Percentiles rank a stretch among this genome's conserved stretches.
These are phyloP conservation scores for Scatophagus argus DNA, from an alignment of 2,113 vertebrate genomes.

Conservation along the genomic window DNA sequence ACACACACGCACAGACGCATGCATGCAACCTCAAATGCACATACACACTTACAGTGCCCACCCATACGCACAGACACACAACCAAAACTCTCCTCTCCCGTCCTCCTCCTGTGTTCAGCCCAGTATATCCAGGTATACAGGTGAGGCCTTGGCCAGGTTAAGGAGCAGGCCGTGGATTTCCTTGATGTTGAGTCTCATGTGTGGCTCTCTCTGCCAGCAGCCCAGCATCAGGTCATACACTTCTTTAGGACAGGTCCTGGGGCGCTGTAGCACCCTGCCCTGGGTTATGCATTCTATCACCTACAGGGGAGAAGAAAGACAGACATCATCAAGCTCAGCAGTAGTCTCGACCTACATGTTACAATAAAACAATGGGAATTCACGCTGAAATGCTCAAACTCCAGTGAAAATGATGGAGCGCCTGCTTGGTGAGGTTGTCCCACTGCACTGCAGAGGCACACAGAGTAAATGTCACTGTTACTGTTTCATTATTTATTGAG, in stretches of 20 bases:
- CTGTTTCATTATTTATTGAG: slow-evolving; percentile 54
- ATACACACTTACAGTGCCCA: slow-evolving; percentile 72
- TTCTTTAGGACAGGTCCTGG: slow-evolving; percentile 96
- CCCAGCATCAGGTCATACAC: slow-evolving; percentile 99
- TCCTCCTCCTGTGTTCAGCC: slow-evolving; percentile 83
- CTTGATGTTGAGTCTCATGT: slow-evolving; percentile 98
- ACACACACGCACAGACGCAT: slow-evolving; percentile 7
- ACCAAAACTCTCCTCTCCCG: slow-evolving; percentile 10
- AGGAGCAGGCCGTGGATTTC: slow-evolving; percentile 96
- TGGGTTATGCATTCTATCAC: slow-evolving; percentile 99
- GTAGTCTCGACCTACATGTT: neutral
- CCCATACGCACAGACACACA: slow-evolving; percentile 8
- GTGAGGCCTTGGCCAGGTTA: slow-evolving; percentile 98
- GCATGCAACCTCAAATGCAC: slow-evolving; percentile 68
- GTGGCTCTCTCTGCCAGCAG: slow-evolving; percentile 98
- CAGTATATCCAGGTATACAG: slow-evolving; percentile 98
- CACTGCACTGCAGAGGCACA: slow-evolving; percentile 17
- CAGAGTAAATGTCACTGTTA: slow-evolving; percentile 51
- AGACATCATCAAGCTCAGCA: neutral
- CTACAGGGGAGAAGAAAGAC: slow-evolving; percentile 71
- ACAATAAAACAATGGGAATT: neutral
- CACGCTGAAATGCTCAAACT: slow-evolving; percentile 27
- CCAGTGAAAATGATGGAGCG: slow-evolving; percentile 27
- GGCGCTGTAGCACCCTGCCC: slow-evolving; percentile 96
- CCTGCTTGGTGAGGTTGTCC: slow-evolving; percentile 22